Percentiles rank a stretch among this genome's conserved stretches.
phyloP scores from a whole-genome alignment of 2,797 vertebrate genomes.

The Avahi laniger region DNA sequence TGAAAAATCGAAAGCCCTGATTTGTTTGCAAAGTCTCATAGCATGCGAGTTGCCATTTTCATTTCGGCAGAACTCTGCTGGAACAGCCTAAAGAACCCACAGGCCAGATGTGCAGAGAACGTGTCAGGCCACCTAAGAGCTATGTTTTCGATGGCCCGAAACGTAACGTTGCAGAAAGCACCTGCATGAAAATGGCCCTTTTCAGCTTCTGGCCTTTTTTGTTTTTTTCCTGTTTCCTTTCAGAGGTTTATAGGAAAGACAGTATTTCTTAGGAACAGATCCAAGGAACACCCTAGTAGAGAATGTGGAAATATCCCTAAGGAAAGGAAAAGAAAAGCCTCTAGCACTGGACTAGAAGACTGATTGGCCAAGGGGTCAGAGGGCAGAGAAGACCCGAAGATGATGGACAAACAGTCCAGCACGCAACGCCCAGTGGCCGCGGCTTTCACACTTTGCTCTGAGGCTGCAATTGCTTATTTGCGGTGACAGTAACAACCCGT shows the following conservation, averaged over 20 bases:
- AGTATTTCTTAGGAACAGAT: constrained; percentile 46
- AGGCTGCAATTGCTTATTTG: neutral
- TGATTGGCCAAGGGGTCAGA: neutral
- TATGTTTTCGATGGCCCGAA: constrained; percentile 31
- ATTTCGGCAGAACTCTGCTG: constrained; percentile 33
- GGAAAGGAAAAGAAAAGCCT: constrained; percentile 3
- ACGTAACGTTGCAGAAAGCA: neutral
- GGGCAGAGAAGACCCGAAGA: neutral
- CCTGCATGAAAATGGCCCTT: neutral
- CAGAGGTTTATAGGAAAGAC: neutral
- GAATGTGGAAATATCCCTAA: constrained; percentile 7
- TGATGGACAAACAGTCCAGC: neutral
- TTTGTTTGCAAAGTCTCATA: constrained; percentile 29
- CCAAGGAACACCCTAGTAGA: constrained; percentile 47
- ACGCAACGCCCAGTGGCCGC: accelerated
- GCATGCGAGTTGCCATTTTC: constrained; percentile 10
- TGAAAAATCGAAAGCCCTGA: neutral
- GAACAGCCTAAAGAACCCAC: neutral
- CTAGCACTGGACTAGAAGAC: neutral
- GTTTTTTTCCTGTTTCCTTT: neutral
- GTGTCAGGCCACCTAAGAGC: constrained; percentile 33
- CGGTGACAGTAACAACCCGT: neutral
- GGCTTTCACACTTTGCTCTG: neutral
- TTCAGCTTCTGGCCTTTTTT: neutral
- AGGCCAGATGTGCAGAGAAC: constrained; percentile 50